Evolutionary conservation across 1,140 invertebrate genomes (phyloP).

Genomic region (Brachionus rotundiformis): DNA sequence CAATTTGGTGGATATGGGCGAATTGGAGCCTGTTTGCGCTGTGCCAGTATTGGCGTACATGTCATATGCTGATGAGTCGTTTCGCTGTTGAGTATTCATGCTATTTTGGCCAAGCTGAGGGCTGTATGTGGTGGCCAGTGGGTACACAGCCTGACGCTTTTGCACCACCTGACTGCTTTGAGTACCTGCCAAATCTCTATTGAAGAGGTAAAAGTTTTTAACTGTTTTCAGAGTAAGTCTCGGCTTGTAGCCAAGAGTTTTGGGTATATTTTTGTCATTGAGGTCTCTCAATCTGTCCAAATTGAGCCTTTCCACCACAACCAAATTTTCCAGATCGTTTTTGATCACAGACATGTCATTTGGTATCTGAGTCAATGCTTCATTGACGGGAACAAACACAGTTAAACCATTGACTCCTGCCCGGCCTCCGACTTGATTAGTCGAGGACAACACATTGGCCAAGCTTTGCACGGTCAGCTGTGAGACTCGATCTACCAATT

Average conservation of each 20-base stretch:
- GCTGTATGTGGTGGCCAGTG: neutral
- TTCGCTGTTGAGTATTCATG: neutral
- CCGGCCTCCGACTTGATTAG: neutral
- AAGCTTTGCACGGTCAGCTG: neutral
- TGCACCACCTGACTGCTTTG: neutral
- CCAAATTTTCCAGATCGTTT: slow-evolving; percentile 39
- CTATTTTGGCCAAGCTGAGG: neutral
- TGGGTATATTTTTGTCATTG: neutral
- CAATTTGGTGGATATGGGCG: neutral
- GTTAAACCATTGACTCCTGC: neutral
- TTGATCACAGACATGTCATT: neutral
- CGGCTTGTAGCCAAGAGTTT: slow-evolving; percentile 18
- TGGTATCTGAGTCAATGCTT: neutral
- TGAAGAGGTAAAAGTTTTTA: slow-evolving; percentile 34
- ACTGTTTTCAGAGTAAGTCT: neutral
- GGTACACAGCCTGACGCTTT: neutral
- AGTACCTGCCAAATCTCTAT: neutral
- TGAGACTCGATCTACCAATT: slow-evolving; percentile 7
- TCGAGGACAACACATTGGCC: neutral
- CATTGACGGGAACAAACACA: slow-evolving; percentile 38
- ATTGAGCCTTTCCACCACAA: neutral
- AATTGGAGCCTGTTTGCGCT: neutral
- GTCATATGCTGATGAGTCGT: slow-evolving; percentile 14
- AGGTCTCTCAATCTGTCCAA: slow-evolving; percentile 30
- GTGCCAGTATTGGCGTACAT: neutral